Base-by-base conservation (phyloP, 1,140 invertebrate genomes). In the Oedothorax gibbosus region DNA sequence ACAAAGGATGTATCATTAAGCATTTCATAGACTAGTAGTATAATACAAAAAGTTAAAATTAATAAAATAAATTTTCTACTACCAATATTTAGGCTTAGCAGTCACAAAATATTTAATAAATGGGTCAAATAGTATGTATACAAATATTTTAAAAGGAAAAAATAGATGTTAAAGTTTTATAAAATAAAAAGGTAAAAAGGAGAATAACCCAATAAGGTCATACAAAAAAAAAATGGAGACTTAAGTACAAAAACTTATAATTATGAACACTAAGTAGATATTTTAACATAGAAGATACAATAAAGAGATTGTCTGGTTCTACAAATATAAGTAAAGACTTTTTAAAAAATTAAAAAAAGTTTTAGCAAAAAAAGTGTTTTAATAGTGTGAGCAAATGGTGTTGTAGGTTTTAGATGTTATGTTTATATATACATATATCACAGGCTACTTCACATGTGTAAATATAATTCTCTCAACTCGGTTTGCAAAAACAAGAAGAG, bases 221-320 rank as follows among this genome's bases (percentile, higher is more conserved):
- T 71, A 53, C 69, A 75, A 73, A 66, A 50, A 68, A 83, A 62
- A 73, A 69, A 76, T 84, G 60, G 35, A 49, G 72, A 84, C 76
- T 84, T 84, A 84, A 84, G 81, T 84, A 84, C 81, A 84, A 84
- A 76, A 60, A 53, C 69, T 84, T 68, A 68, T 53, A 76, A 62
- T 85, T 60, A 85, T 85, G 83, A 85, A 85, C 83, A 85, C 83
- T 85, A 85, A 85, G 83, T 85, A 85, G 83, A 85, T 85, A 85
- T 57, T 71, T 77, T 50, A 85, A 85, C 73, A 85, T 64, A 85
- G 73, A 78, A 76, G 83, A 85, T 68, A 78, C 72, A 85, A 77
- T 71, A 65, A 73, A 49, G 78, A 85, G 83, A 85, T 85, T 85
- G 83, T 85, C 83, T 35, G 35, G 71, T 85, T 18, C 75, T 85